phyloP scores from a whole-genome alignment of 2,888 invertebrate genomes.

The Drosophila dives region DNA sequence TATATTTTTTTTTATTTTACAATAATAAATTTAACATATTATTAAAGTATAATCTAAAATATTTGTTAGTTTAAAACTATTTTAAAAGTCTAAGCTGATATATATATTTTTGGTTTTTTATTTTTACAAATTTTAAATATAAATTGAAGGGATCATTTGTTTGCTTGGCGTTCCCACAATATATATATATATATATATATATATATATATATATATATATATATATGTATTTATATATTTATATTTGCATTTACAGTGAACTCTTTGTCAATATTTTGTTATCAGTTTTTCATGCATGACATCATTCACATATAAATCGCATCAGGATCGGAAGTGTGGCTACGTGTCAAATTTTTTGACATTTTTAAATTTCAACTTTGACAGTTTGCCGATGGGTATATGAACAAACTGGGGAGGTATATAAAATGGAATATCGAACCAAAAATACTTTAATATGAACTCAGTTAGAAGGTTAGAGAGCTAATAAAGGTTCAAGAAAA shows the following conservation, averaged over 20 bases:
- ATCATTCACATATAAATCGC: constrained; percentile 64
- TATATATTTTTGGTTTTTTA: not conserved
- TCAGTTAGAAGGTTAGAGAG: not conserved
- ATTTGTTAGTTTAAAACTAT: not conserved
- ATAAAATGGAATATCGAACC: not conserved
- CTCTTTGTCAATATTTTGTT: constrained; percentile 65
- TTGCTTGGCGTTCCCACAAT: not conserved
- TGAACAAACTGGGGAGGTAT: not conserved
- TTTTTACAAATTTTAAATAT: not conserved
- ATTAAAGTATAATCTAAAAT: not conserved
- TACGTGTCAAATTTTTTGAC: constrained; percentile 75
- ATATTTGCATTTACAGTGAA: constrained; percentile 38
- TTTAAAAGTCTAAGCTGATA: fast-evolving
- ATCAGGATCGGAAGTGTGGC: constrained; percentile 39
- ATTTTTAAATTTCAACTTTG: constrained; percentile 78
- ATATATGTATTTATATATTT: too few species aligned
- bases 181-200: constrained; percentile 12
- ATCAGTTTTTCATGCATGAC: constrained; percentile 80
- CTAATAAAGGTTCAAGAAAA: not conserved
- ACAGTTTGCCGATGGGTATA: constrained; percentile 65
- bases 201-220: not conserved
- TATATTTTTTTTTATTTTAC: not conserved
- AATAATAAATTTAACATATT: not conserved
- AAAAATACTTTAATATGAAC: constrained; percentile 18
- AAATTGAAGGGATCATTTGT: not conserved